Evolutionary conservation across 2,113 vertebrate species (phyloP).

Genomic region (Phaetusa simplex): DNA sequence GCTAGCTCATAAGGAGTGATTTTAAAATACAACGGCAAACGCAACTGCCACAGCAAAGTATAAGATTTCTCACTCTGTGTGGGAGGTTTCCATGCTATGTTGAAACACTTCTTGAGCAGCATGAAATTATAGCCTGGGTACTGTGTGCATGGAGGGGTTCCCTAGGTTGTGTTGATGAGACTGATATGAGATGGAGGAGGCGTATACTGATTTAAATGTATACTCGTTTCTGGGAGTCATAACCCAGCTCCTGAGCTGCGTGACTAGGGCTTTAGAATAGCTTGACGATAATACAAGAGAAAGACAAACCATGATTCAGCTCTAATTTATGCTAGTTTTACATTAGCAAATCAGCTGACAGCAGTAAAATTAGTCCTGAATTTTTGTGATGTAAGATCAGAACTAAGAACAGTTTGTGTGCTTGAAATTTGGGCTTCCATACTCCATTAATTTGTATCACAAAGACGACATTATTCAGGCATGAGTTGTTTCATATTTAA

Average conservation of each 20-base stretch:
- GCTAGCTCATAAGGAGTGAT: background rate
- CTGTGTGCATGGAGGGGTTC: background rate
- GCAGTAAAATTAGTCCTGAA: background rate
- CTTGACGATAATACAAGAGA: background rate
- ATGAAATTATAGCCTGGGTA: background rate
- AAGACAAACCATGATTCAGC: background rate
- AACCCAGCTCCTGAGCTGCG: background rate
- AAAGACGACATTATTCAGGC: constrained; percentile 54
- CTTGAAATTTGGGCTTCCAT: constrained; percentile 5
- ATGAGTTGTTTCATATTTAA: constrained; percentile 53
- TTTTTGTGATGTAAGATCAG: background rate
- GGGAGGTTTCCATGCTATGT: background rate
- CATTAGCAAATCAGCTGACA: background rate
- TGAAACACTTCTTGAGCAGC: background rate
- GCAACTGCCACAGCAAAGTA: background rate
- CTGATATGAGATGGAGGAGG: background rate
- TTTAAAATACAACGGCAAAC: background rate
- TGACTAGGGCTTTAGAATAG: background rate
- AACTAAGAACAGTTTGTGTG: background rate
- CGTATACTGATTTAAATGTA: background rate
- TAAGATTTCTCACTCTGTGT: background rate
- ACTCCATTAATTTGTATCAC: constrained; percentile 29
- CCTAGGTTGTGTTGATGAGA: background rate
- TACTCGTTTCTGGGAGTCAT: background rate
- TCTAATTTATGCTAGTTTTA: background rate